Evolutionary conservation across 2,888 invertebrate genomes (phyloP), one percentile per base, ranked within the genome.

Genomic region (Bibio marci): DNA sequence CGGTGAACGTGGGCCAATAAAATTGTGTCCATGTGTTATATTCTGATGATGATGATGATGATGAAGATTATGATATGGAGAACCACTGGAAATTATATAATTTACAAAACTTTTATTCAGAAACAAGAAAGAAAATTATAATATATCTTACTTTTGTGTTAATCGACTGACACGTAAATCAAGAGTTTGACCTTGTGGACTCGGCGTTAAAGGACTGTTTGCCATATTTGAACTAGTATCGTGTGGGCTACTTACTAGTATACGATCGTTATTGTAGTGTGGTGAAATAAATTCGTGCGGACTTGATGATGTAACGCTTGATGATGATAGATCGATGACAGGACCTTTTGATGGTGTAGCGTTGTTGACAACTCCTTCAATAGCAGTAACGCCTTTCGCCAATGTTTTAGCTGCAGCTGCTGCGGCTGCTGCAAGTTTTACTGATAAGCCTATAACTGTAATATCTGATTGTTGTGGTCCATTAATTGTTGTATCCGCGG

Each of bases 171-270:
- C 85, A 64, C 85, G 85, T 60, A 86, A 75, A 68, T 87, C 86
- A 61, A 86, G 70, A 52, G 86, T 86, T 63, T 87, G 86, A 52
- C 86, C 86, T 67, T 86, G 86, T 46, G 86, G 86, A 67, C 85
- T 86, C 55, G 86, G 85, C 64, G 85, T 85, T 69, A 85, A 83
- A 47, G 85, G 85, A 66, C 85, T 85, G 55, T 83, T 79, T 48
- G 82, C 76, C 50, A 79, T 72, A 57, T 78, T 77, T 47, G 86
- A 86, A 63, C 83, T 85, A 47, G 83, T 79, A 49, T 83, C 83
- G 43, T 83, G 82, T 48, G 85, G 85, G 62, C 82, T 82, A 51
- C 80, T 80, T 19, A 12, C 30, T 46, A 57, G 57, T 46, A 60
- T 56, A 32, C 60, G 54, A 50, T 60, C 58, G 45, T 52, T 56